Evolutionary conservation across 2,888 invertebrate species (phyloP).

Genomic region (Steromphala cineraria): DNA sequence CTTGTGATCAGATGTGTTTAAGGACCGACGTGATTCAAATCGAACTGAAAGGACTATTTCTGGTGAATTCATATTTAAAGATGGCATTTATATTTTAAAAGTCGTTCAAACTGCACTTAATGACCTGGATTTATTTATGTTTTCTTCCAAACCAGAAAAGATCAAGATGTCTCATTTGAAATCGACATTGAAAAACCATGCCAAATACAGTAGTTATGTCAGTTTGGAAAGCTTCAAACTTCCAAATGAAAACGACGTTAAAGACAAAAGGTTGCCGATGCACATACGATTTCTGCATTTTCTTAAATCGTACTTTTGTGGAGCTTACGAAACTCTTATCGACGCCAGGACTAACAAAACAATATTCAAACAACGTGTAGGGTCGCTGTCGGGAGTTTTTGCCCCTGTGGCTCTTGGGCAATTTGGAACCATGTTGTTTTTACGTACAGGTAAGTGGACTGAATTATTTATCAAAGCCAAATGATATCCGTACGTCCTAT

Average conservation of each 20-base stretch:
- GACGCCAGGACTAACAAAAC: neutral
- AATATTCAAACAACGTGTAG: slow-evolving; percentile 76
- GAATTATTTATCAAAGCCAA: too few species aligned
- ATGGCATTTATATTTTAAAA: too few species aligned
- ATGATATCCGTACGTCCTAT: too few species aligned
- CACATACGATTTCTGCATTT: neutral
- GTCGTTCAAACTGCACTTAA: neutral
- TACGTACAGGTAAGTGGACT: slow-evolving; percentile 79
- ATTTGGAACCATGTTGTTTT: slow-evolving; percentile 97
- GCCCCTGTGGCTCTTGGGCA: slow-evolving; percentile 97
- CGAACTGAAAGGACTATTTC: too few species aligned
- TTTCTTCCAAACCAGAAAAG: too few species aligned
- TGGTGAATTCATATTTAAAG: too few species aligned
- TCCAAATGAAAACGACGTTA: neutral
- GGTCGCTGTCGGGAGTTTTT: slow-evolving; percentile 97
- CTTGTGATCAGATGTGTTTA: too few species aligned
- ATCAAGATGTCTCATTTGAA: neutral
- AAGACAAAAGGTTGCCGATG: neutral
- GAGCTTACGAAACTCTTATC: neutral
- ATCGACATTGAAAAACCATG: neutral
- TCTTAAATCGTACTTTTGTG: neutral
- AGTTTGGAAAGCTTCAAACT: neutral
- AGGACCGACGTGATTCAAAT: too few species aligned
- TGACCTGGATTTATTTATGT: too few species aligned
- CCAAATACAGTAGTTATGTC: neutral